These are phyloP conservation scores for Brachyistius frenatus DNA, from an alignment of 2,113 vertebrate genomes.

Conservation along the genomic window DNA sequence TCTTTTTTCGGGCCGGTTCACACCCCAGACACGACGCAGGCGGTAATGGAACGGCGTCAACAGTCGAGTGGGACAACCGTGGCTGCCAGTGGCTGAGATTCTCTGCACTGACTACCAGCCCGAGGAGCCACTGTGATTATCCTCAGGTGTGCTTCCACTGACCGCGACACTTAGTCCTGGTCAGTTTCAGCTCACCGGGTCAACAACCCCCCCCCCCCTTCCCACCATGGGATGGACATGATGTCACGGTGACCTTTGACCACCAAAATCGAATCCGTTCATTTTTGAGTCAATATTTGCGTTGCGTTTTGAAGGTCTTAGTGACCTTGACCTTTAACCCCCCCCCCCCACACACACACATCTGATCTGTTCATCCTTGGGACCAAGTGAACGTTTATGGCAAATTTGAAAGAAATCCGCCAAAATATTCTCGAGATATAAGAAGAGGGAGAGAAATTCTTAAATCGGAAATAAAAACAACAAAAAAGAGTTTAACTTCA, in stretches of 20 bases:
- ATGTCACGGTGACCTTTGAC: too few relatives aligned
- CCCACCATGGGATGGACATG: too few relatives aligned
- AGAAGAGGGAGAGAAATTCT: too few relatives aligned
- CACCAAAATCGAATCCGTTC: too few relatives aligned
- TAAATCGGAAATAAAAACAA: background rate
- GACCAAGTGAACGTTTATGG: too few relatives aligned
- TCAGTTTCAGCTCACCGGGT: slow-evolving; percentile 11
- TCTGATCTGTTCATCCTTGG: too few relatives aligned
- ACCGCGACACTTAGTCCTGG: slow-evolving; percentile 53
- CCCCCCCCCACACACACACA: too few relatives aligned
- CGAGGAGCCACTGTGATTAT: slow-evolving; percentile 42
- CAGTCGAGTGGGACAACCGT: slow-evolving; percentile 25
- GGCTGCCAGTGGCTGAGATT: slow-evolving; percentile 51
- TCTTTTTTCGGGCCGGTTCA: slow-evolving; percentile 13
- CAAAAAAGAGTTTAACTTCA: background rate
- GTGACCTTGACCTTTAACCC: too few relatives aligned
- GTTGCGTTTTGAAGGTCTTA: too few relatives aligned
- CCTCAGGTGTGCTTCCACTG: slow-evolving; percentile 56
- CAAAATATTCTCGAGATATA: too few relatives aligned
- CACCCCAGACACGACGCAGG: slow-evolving; percentile 45
- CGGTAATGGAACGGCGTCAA: slow-evolving; percentile 73
- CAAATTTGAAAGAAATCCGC: too few relatives aligned
- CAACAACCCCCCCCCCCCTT: background rate
- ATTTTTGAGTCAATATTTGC: too few relatives aligned
- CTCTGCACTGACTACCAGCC: slow-evolving; percentile 44